These are phyloP conservation scores for Scolanthus callimorphus DNA, from an alignment of 92 coral and sea anemone species.

Conservation along the genomic window DNA sequence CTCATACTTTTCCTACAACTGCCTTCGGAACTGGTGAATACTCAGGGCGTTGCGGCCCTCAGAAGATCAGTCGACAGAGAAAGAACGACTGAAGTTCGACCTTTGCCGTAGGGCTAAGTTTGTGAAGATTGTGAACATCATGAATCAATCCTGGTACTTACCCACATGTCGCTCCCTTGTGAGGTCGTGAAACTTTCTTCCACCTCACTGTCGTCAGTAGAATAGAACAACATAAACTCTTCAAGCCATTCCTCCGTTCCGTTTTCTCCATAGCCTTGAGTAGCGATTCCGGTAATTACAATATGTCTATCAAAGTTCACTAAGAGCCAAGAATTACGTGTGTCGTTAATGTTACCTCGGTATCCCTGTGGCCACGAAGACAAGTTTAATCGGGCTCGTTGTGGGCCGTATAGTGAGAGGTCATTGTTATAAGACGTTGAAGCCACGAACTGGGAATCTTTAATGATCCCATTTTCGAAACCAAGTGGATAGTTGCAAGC, in stretches of 20 bases:
- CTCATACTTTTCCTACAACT: no score
- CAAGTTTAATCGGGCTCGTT: conserved; percentile 37
- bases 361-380: conserved; percentile 21
- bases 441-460: conserved; percentile 26
- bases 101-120: no score
- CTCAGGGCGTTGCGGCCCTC: no score
- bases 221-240: conserved; percentile 15
- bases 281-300: conserved; percentile 48
- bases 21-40: no score
- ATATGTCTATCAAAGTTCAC: conserved; percentile 20
- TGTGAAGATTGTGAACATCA: no score
- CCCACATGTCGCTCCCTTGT: neutral
- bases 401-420: conserved; percentile 27
- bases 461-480: conserved; percentile 23
- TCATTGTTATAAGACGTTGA: conserved; percentile 28
- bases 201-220: neutral
- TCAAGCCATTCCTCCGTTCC: conserved; percentile 41
- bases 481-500: conserved; percentile 51
- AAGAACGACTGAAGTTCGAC: no score
- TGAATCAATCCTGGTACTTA: no score
- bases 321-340: conserved; percentile 9
- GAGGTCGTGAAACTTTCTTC: neutral
- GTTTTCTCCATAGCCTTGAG: conserved; percentile 47
- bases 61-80: no score
- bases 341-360: conserved; percentile 17